These are phyloP conservation scores for Proterorhinus semilunaris DNA, from an alignment of 2,113 vertebrate species.

Conservation along the genomic window DNA sequence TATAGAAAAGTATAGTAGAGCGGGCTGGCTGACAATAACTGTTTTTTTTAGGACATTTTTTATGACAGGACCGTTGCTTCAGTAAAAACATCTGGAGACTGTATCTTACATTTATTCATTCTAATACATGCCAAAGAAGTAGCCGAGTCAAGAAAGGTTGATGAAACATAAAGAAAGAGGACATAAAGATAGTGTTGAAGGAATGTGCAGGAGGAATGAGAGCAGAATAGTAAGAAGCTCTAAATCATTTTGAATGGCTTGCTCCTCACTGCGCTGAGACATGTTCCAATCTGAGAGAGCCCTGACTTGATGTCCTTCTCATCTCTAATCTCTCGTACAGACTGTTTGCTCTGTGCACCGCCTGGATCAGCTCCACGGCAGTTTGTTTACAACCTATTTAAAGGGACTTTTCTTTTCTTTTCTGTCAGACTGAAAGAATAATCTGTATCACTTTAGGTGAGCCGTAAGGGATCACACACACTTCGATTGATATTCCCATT, in stretches of 20 bases:
- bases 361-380: not conserved
- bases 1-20: slow-evolving; percentile 1
- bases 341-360: slow-evolving; percentile 6
- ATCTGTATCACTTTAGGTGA: slow-evolving; percentile 3
- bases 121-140: slow-evolving; percentile 23
- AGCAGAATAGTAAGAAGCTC: slow-evolving; percentile 24
- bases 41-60: slow-evolving; percentile 26
- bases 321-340: slow-evolving; percentile 6
- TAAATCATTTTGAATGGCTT: slow-evolving; percentile 47
- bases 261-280: slow-evolving; percentile 33
- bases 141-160: slow-evolving; percentile 14
- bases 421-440: not conserved
- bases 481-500: not conserved
- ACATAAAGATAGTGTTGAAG: slow-evolving; percentile 20
- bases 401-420: not conserved
- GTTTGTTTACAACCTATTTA: slow-evolving; percentile 1
- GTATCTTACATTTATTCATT: slow-evolving; percentile 24
- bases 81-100: slow-evolving; percentile 45
- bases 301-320: slow-evolving; percentile 12
- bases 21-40: slow-evolving; percentile 10
- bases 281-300: slow-evolving; percentile 23
- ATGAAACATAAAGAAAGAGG: slow-evolving; percentile 21
- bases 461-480: not conserved
- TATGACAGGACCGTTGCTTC: slow-evolving; percentile 40
- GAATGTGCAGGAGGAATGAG: slow-evolving; percentile 21